phyloP scores from a whole-genome alignment of 2,113 vertebrate species.

The Muscicapa adusta region DNA sequence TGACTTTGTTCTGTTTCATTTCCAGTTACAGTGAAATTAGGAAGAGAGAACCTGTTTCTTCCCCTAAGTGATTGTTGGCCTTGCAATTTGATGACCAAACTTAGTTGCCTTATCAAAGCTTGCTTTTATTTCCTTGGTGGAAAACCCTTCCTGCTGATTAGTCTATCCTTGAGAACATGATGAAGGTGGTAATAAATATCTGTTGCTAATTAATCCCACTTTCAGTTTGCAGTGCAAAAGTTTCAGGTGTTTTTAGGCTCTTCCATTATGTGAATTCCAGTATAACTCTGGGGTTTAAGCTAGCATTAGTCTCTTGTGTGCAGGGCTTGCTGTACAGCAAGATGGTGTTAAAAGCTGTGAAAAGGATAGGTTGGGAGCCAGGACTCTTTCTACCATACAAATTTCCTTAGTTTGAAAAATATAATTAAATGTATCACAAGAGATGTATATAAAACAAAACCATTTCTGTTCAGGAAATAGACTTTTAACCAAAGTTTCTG shows the following conservation, averaged over 20 bases:
- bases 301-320: neutral
- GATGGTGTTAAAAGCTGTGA: neutral
- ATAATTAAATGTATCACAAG: neutral
- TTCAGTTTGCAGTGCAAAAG: neutral
- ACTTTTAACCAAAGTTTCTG: neutral
- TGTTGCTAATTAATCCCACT: neutral
- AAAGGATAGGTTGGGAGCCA: neutral
- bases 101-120: neutral
- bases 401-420: neutral
- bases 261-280: neutral
- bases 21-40: neutral
- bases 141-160: neutral
- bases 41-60: neutral
- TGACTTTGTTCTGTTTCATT: neutral
- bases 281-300: neutral
- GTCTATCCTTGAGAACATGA: accelerated
- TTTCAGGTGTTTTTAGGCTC: neutral
- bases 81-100: neutral
- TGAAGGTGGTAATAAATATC: neutral
- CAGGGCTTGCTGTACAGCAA: neutral
- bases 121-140: neutral
- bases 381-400: neutral
- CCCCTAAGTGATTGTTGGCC: neutral
- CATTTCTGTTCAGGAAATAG: neutral
- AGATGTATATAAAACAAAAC: neutral